Conservation (phyloP, 2,888 invertebrate species). For the Drosophila kanekoi region DNA sequence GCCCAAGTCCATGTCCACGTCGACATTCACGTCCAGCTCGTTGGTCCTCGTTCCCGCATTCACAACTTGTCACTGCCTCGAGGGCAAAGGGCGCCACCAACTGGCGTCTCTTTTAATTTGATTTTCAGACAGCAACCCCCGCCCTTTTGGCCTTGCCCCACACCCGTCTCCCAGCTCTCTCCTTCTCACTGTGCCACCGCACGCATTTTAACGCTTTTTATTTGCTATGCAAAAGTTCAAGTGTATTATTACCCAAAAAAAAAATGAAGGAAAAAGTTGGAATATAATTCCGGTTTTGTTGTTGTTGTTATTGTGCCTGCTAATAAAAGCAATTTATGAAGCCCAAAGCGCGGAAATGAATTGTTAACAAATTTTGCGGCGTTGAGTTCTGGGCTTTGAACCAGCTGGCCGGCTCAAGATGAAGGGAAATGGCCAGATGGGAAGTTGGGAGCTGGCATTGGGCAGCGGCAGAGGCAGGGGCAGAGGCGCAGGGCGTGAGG, state of each 20-base stretch:
- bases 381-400: slow-evolving; percentile 39
- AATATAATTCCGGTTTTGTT: slow-evolving; percentile 44
- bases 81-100: slow-evolving; percentile 62
- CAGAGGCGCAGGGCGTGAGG: not conserved
- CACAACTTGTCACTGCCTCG: slow-evolving; percentile 78
- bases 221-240: slow-evolving; percentile 80
- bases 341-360: slow-evolving; percentile 80
- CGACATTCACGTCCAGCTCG: slow-evolving; percentile 12
- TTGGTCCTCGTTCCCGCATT: slow-evolving; percentile 43
- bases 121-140: slow-evolving; percentile 61
- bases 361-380: slow-evolving; percentile 76
- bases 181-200: not conserved
- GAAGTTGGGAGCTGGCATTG: slow-evolving; percentile 3
- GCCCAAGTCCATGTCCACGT: slow-evolving; percentile 7
- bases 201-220: slow-evolving; percentile 76
- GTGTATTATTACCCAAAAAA: slow-evolving; percentile 70
- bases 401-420: slow-evolving; percentile 24
- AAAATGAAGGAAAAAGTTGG: slow-evolving; percentile 40
- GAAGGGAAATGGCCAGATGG: slow-evolving; percentile 6
- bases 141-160: slow-evolving; percentile 6
- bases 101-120: slow-evolving; percentile 75
- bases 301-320: slow-evolving; percentile 54
- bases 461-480: not conserved
- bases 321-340: slow-evolving; percentile 81
- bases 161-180: not conserved